Conservation (phyloP, 30 jellyfish, hydroid and myxozoan species). For the Morbakka virulenta region DNA sequence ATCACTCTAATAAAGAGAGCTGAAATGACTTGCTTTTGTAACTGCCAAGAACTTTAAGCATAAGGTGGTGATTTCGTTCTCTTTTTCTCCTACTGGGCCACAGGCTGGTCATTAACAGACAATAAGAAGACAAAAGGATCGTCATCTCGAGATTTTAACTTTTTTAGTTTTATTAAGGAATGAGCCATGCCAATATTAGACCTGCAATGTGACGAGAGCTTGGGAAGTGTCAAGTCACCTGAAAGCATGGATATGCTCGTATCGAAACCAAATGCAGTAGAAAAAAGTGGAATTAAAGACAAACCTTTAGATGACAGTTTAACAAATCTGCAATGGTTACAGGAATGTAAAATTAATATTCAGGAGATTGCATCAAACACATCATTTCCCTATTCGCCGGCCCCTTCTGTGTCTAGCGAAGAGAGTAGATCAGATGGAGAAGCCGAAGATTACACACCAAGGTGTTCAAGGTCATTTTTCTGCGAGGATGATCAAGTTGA, state of each 20-base stretch:
- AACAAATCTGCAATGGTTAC: slow-evolving; percentile 95
- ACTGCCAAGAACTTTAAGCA: no score
- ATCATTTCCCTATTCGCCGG: slow-evolving; percentile 93
- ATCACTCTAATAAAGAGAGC: no score
- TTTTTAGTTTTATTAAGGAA: no score
- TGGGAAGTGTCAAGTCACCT: background rate
- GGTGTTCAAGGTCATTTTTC: background rate
- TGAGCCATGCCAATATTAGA: background rate
- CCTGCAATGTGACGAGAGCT: background rate
- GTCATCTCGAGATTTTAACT: no score
- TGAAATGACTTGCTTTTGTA: no score
- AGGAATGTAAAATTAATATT: slow-evolving; percentile 75
- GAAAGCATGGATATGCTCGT: background rate
- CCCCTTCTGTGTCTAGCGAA: slow-evolving; percentile 89
- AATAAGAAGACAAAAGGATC: no score
- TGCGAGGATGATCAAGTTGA: slow-evolving; percentile 62
- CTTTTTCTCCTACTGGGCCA: background rate
- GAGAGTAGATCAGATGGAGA: slow-evolving; percentile 68
- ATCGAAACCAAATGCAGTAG: slow-evolving; percentile 7
- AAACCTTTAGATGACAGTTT: slow-evolving; percentile 85
- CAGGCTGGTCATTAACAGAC: background rate
- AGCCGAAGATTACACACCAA: slow-evolving; percentile 21
- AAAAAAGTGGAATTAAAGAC: slow-evolving; percentile 14
- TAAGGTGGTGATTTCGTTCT: background rate
- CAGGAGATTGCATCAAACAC: slow-evolving; percentile 63